Percentiles rank a stretch among this genome's conserved stretches.
Evolutionary conservation across 2,797 vertebrate genomes (phyloP).

Genomic region (Sphenopsis melanotis): DNA sequence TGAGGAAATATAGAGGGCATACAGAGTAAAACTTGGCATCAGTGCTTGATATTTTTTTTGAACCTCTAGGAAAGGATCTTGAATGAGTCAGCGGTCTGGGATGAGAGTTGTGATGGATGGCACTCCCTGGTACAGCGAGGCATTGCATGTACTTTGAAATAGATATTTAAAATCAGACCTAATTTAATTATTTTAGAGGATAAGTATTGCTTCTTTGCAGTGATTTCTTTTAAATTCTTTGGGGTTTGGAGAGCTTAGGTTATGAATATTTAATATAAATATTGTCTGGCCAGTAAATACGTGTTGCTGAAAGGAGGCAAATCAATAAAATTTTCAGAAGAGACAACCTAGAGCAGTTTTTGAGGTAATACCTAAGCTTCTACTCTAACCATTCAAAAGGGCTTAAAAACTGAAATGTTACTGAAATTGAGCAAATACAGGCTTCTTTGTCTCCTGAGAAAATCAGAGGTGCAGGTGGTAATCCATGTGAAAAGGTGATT

Average conservation of each 20-base stretch:
- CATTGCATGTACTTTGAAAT: background rate
- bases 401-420: background rate
- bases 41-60: constrained; percentile 35
- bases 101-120: constrained; percentile 41
- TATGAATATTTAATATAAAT: constrained; percentile 27
- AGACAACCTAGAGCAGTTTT: background rate
- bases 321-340: background rate
- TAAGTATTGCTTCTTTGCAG: background rate
- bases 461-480: background rate
- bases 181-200: background rate
- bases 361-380: background rate
- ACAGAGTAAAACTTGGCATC: constrained; percentile 22
- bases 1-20: background rate
- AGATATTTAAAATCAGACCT: background rate
- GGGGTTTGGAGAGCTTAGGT: background rate
- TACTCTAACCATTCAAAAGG: background rate
- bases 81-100: constrained; percentile 61
- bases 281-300: background rate
- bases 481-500: background rate
- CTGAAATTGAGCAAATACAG: background rate
- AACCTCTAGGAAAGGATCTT: constrained; percentile 60
- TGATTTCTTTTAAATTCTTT: constrained; percentile 1
- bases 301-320: background rate
- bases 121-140: constrained; percentile 34
- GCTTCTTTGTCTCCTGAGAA: background rate